phyloP scores from a whole-genome alignment of 2,797 vertebrate genomes.

The Sebastes kiyomatsui region DNA sequence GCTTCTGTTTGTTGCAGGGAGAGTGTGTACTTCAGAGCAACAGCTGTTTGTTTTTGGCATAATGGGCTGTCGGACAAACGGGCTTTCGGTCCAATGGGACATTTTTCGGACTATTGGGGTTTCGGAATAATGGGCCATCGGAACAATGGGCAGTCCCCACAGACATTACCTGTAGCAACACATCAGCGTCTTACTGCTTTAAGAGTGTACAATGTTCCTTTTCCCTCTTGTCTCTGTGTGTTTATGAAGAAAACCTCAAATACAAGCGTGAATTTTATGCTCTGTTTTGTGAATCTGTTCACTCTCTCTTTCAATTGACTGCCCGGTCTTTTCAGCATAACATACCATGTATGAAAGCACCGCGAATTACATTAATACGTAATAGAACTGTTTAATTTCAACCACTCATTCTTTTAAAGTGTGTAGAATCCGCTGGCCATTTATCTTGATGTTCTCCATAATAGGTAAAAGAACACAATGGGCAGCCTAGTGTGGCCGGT shows the following conservation, averaged over 20 bases:
- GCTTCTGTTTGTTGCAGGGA: neutral
- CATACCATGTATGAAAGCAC: neutral
- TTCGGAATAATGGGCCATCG: too few relatives aligned
- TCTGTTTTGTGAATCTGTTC: neutral
- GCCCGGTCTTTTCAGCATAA: neutral
- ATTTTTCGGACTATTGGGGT: too few relatives aligned
- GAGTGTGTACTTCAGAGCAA: neutral
- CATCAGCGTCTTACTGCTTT: neutral
- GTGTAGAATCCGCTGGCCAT: neutral
- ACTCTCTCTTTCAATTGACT: neutral
- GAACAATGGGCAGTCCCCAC: too few relatives aligned
- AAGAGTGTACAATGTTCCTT: neutral
- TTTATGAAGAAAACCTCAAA: neutral
- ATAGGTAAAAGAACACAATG: slow-evolving; percentile 36
- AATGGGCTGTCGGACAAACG: neutral
- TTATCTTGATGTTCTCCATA: slow-evolving; percentile 6
- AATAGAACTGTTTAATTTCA: neutral
- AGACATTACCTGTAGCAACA: neutral
- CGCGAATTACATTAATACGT: neutral
- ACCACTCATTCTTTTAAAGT: neutral
- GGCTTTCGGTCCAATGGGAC: neutral
- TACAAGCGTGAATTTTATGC: neutral
- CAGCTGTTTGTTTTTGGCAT: neutral
- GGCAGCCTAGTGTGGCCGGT: slow-evolving; percentile 4
- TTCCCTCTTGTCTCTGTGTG: neutral